A percentile compares a stretch with the other conserved stretches of the same genome.
phyloP scores from a whole-genome alignment of 2,888 invertebrate genomes.

The Thymelicus acteon region DNA sequence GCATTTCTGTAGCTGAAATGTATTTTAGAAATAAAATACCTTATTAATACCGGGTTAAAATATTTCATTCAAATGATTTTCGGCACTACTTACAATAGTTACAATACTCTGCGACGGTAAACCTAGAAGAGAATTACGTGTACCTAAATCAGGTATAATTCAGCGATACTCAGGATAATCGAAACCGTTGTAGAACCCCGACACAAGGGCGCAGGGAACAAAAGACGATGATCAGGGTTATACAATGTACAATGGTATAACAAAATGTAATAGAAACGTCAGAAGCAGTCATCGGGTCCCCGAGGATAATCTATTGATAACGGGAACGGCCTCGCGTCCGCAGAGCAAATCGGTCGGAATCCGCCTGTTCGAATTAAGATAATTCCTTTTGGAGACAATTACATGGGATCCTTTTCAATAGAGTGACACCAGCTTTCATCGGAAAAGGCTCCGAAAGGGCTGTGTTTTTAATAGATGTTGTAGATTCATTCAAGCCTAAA shows the following conservation, averaged over 20 bases:
- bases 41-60: too few species aligned
- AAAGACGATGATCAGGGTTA: constrained; percentile 37
- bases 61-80: too few species aligned
- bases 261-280: constrained; percentile 44
- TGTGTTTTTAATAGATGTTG: background rate
- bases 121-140: too few species aligned
- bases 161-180: too few species aligned
- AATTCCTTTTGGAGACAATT: constrained; percentile 29
- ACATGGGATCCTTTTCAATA: constrained; percentile 10
- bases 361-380: constrained; percentile 26
- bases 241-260: constrained; percentile 40
- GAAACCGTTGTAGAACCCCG: too few species aligned
- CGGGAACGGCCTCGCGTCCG: constrained; percentile 20
- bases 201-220: constrained; percentile 22
- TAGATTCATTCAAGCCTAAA: background rate
- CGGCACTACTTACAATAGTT: too few species aligned
- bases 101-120: too few species aligned
- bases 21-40: too few species aligned
- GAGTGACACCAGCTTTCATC: background rate
- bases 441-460: background rate
- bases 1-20: too few species aligned
- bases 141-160: too few species aligned
- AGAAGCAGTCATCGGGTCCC: constrained; percentile 35
- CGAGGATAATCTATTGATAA: constrained; percentile 35
- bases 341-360: constrained; percentile 21